Evolutionary conservation across 2,797 vertebrate genomes (phyloP).

Genomic region (Argya squamiceps): DNA sequence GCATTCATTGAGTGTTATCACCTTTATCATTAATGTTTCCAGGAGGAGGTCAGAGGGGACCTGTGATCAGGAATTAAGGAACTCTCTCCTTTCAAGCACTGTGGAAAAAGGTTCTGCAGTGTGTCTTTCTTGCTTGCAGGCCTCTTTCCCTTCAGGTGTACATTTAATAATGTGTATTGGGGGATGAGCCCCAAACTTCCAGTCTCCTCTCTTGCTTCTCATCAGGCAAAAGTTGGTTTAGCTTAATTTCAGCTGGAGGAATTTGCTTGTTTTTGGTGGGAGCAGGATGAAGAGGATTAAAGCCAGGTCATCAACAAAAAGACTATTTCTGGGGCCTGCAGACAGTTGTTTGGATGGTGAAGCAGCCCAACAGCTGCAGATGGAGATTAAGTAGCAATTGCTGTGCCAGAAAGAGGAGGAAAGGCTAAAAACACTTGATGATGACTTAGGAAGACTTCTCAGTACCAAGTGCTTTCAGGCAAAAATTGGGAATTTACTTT

Average conservation of each 20-base stretch:
- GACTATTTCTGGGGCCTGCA: not conserved
- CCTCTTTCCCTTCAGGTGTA: not conserved
- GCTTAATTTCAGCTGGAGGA: not conserved
- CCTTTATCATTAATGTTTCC: constrained; percentile 2
- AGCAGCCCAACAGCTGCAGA: not conserved
- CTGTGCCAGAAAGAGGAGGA: not conserved
- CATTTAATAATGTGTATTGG: not conserved
- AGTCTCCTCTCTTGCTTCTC: not conserved
- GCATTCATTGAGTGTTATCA: not conserved
- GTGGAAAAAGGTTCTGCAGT: not conserved
- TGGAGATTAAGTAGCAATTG: not conserved
- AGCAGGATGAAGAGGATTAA: not conserved
- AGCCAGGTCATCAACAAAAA: not conserved
- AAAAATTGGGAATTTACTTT: not conserved
- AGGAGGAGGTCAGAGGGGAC: not conserved
- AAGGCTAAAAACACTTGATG: not conserved
- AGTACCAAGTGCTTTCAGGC: not conserved
- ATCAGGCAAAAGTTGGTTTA: not conserved
- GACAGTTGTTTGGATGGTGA: not conserved
- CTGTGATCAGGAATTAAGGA: not conserved
- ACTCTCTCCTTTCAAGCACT: not conserved
- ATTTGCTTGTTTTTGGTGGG: not conserved
- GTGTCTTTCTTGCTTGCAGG: not conserved
- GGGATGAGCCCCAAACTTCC: not conserved
- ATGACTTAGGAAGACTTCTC: not conserved